Evolutionary conservation across 1,140 invertebrate species (phyloP).

Genomic region (Drosophila hydei): DNA sequence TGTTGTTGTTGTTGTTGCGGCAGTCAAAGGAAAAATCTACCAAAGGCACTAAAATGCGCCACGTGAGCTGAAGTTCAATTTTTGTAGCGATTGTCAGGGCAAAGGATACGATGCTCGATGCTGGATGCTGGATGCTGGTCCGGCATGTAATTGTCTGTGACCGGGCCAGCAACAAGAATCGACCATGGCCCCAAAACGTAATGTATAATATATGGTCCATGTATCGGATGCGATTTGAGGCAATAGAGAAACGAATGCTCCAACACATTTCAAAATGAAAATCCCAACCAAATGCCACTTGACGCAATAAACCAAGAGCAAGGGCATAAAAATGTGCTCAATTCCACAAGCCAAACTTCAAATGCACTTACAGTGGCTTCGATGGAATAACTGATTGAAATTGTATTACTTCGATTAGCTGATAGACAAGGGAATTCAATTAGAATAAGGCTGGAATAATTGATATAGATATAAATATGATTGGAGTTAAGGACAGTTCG

Average conservation of each 20-base stretch:
- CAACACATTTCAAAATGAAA: conserved; percentile 78
- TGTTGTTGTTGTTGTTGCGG: conserved; percentile 19
- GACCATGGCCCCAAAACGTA: conserved; percentile 45
- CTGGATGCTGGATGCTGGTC: conserved; percentile 33
- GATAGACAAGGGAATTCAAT: background rate
- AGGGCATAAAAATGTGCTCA: conserved; percentile 14
- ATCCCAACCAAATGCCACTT: conserved; percentile 81
- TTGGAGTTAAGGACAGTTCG: too few species aligned
- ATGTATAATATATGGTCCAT: conserved; percentile 76
- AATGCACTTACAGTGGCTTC: conserved; percentile 20
- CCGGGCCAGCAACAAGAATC: conserved; percentile 36
- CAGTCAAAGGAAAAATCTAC: conserved; percentile 31
- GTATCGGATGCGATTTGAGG: conserved; percentile 73
- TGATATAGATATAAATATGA: too few species aligned
- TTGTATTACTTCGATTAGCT: background rate
- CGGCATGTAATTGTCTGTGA: conserved; percentile 79
- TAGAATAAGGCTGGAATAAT: background rate
- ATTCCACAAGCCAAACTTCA: background rate
- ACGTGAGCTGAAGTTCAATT: conserved; percentile 81
- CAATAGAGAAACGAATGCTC: conserved; percentile 60
- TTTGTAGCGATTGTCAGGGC: conserved; percentile 13
- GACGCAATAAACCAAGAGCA: conserved; percentile 78
- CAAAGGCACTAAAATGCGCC: conserved; percentile 73
- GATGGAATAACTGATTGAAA: background rate
- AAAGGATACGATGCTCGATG: background rate